These are phyloP conservation scores for Physocephala rufipes DNA, from an alignment of 2,888 invertebrate genomes.

Conservation along the genomic window DNA sequence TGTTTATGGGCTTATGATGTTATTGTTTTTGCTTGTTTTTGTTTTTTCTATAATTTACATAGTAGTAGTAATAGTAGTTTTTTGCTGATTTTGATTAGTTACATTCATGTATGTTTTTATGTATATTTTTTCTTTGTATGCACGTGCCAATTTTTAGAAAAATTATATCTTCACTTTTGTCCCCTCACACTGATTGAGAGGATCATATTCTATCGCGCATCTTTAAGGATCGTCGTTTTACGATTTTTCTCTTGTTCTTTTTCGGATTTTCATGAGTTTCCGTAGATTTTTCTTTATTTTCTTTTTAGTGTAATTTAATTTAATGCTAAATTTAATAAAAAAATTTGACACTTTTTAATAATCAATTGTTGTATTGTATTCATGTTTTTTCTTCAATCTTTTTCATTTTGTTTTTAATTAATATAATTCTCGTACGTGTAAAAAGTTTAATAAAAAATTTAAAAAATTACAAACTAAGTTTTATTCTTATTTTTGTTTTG, in stretches of 20 bases:
- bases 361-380: slow-evolving; percentile 3
- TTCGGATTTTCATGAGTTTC: neutral
- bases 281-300: neutral
- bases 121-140: slow-evolving; percentile 19
- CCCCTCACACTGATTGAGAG: slow-evolving; percentile 40
- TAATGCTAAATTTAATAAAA: slow-evolving; percentile 46
- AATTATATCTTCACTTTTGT: slow-evolving; percentile 27
- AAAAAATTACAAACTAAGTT: slow-evolving; percentile 36
- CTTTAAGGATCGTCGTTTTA: neutral
- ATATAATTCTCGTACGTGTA: slow-evolving; percentile 30
- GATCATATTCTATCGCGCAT: neutral
- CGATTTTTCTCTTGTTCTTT: neutral
- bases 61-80: slow-evolving; percentile 29
- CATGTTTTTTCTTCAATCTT: slow-evolving; percentile 3
- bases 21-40: slow-evolving; percentile 38
- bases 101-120: neutral
- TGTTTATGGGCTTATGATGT: neutral
- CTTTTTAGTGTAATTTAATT: slow-evolving; percentile 8
- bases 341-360: slow-evolving; percentile 35
- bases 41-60: slow-evolving; percentile 28
- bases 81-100: slow-evolving; percentile 11
- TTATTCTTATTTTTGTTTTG: slow-evolving; percentile 15
- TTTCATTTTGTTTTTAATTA: too few relatives aligned
- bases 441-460: slow-evolving; percentile 38
- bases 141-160: slow-evolving; percentile 31